These are phyloP conservation scores for Neoaliturus tenellus DNA, from an alignment of 2,888 invertebrate genomes.

Conservation along the genomic window DNA sequence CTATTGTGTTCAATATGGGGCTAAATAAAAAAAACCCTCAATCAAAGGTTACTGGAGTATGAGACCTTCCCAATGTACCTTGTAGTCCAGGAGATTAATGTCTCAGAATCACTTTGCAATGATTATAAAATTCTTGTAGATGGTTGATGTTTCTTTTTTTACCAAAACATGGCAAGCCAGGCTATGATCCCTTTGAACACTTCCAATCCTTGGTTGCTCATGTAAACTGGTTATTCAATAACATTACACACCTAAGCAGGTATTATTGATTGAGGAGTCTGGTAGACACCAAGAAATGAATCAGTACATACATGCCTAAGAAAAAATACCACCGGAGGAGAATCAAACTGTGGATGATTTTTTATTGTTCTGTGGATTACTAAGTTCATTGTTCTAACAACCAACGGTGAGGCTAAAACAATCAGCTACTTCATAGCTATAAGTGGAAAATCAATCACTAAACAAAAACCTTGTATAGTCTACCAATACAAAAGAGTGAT, in stretches of 20 bases:
- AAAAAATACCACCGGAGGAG: not conserved
- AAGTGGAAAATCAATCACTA: too few species aligned
- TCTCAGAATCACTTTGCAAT: not conserved
- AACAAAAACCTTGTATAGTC: too few species aligned
- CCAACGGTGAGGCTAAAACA: too few species aligned
- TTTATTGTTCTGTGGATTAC: too few species aligned
- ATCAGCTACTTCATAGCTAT: too few species aligned
- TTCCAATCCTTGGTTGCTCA: slow-evolving; percentile 14
- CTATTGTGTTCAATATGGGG: not conserved
- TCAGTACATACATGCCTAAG: not conserved
- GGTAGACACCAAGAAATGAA: slow-evolving; percentile 6
- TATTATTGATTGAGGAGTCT: not conserved
- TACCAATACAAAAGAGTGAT: too few species aligned
- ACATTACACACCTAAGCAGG: not conserved
- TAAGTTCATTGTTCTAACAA: too few species aligned
- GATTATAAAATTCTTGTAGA: slow-evolving; percentile 13
- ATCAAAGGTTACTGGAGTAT: slow-evolving; percentile 24
- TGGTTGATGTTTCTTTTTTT: not conserved
- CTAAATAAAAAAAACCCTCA: slow-evolving; percentile 20
- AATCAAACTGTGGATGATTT: not conserved
- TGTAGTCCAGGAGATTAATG: not conserved
- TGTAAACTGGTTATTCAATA: not conserved
- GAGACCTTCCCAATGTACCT: not conserved
- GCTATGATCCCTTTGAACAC: slow-evolving; percentile 22
- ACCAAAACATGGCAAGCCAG: slow-evolving; percentile 31